These are phyloP conservation scores for Arion vulgaris DNA, from an alignment of 1,140 invertebrate genomes.

Conservation along the genomic window DNA sequence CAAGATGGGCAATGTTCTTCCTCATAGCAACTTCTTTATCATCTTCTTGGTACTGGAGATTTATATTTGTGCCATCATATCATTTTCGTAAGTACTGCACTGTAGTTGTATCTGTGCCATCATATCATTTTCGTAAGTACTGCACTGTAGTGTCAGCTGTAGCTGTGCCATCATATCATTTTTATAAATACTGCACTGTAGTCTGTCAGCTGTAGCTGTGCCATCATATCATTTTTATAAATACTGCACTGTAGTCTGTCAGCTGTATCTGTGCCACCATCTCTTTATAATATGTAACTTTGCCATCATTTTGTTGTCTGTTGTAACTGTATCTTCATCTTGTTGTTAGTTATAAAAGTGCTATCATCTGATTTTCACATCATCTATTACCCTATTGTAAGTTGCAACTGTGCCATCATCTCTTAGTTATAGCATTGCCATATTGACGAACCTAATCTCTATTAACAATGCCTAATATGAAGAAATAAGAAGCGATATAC, in stretches of 20 bases:
- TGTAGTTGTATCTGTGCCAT: background rate
- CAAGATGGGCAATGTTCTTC: constrained; percentile 75
- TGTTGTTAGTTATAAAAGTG: background rate
- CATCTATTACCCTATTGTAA: no score
- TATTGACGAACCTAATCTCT: no score
- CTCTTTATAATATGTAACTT: background rate
- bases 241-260: no score
- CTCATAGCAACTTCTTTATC: constrained; percentile 73
- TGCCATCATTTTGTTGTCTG: background rate
- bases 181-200: background rate
- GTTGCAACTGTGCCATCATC: background rate
- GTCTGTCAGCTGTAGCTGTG: background rate
- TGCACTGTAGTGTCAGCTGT: constrained; percentile 71
- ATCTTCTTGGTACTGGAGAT: constrained; percentile 75
- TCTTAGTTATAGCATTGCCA: no score
- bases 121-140: background rate
- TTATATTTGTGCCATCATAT: constrained; percentile 76
- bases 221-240: background rate
- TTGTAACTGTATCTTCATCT: background rate
- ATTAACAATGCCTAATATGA: no score
- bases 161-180: constrained; percentile 74
- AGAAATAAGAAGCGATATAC: no score
- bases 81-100: constrained; percentile 69
- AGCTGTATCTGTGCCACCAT: background rate
- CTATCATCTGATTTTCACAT: background rate